These are phyloP conservation scores for Vidua macroura DNA, from an alignment of 2,113 vertebrate genomes.

Conservation along the genomic window DNA sequence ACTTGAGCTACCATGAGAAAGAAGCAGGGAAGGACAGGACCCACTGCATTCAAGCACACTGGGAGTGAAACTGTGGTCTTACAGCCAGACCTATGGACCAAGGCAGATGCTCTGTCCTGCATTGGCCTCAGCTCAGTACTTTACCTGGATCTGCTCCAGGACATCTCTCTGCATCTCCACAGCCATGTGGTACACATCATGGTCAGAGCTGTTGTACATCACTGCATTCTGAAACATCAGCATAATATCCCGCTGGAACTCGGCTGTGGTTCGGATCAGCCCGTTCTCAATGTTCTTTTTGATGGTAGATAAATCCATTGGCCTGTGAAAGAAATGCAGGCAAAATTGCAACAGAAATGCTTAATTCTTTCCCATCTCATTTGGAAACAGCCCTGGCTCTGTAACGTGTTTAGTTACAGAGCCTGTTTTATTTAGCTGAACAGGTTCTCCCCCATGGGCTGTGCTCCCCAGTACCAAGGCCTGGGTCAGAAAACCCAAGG, in stretches of 20 bases:
- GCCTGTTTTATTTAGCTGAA: background rate
- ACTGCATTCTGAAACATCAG: slow-evolving; percentile 99
- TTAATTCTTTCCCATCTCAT: background rate
- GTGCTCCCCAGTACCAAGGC: background rate
- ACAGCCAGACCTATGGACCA: background rate
- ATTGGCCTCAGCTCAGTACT: background rate
- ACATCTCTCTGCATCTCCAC: slow-evolving; percentile 99
- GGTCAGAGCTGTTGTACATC: slow-evolving; percentile 99
- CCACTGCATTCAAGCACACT: background rate
- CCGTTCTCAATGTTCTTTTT: slow-evolving; percentile 99
- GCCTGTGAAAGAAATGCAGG: slow-evolving; percentile 71
- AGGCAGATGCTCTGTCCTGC: background rate
- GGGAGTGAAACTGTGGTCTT: background rate
- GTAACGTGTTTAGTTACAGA: background rate
- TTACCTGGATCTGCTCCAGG: slow-evolving; percentile 94
- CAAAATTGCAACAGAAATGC: background rate
- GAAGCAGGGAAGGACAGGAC: background rate
- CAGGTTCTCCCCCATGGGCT: background rate
- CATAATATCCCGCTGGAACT: slow-evolving; percentile 99
- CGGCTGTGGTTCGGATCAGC: slow-evolving; percentile 94
- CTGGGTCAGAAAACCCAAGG: background rate
- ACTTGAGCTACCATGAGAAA: background rate
- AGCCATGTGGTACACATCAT: slow-evolving; percentile 99
- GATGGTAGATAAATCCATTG: slow-evolving; percentile 98
- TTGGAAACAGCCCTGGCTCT: background rate